phyloP scores from a whole-genome alignment of 2,113 vertebrate species.

The Entelurus aequoreus region DNA sequence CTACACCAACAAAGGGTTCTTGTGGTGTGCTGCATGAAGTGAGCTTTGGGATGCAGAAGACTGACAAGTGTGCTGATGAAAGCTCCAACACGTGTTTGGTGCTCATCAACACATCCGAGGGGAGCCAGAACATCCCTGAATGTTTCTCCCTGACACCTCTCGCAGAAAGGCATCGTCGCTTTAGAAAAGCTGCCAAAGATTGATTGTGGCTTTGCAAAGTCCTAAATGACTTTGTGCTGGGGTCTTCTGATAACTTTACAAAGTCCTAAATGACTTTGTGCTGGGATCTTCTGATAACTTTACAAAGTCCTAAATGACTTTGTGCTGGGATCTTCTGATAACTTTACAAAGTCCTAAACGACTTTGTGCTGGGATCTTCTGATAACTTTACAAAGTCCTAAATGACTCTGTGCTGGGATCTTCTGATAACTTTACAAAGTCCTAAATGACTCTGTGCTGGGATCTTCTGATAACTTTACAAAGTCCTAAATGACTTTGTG shows the following conservation, averaged over 20 bases:
- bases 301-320: background rate
- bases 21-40: background rate
- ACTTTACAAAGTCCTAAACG: background rate
- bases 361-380: background rate
- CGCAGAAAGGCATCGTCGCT: background rate
- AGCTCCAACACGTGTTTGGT: slow-evolving; percentile 55
- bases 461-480: too few relatives aligned
- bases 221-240: background rate
- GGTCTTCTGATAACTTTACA: background rate
- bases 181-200: background rate
- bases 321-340: background rate
- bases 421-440: too few relatives aligned
- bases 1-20: background rate
- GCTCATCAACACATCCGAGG: slow-evolving; percentile 54
- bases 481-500: too few relatives aligned
- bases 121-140: slow-evolving; percentile 11
- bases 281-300: background rate
- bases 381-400: background rate
- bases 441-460: too few relatives aligned
- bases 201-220: background rate
- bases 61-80: slow-evolving; percentile 21
- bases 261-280: background rate
- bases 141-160: background rate
- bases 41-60: slow-evolving; percentile 21
- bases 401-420: too few relatives aligned